Percentiles rank a stretch among this genome's conserved stretches.
These are phyloP conservation scores for Cyprinodon diabolis DNA, from an alignment of 2,797 vertebrate genomes.

Conservation along the genomic window DNA sequence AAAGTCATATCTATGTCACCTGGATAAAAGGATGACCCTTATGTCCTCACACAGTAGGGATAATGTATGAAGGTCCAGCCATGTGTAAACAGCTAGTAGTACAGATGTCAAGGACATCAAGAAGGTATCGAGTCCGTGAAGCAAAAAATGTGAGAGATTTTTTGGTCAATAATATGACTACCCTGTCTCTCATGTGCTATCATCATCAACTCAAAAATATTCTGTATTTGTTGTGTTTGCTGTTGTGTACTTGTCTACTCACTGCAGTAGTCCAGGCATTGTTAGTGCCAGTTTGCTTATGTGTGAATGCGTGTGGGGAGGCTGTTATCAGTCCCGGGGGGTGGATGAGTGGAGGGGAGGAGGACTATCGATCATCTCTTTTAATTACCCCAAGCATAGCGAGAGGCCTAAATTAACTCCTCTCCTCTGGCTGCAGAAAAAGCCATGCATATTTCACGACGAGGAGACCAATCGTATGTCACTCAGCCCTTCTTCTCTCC, in stretches of 20 bases:
- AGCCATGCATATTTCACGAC: conserved; percentile 87
- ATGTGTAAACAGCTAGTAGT: no score
- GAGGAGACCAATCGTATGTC: conserved; percentile 79
- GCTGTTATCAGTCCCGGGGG: conserved; percentile 82
- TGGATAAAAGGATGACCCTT: not conserved
- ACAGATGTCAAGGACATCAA: not conserved
- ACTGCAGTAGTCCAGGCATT: conserved; percentile 29
- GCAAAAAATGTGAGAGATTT: not conserved
- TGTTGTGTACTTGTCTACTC: conserved; percentile 11
- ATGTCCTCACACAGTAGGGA: not conserved
- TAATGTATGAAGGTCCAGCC: no score
- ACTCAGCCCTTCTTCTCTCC: conserved; percentile 77
- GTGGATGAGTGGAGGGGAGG: conserved; percentile 70
- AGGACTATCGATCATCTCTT: conserved; percentile 86
- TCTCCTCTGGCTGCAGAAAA: conserved; percentile 80
- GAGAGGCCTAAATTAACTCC: conserved; percentile 86
- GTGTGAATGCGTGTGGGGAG: conserved; percentile 46
- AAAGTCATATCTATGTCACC: not conserved
- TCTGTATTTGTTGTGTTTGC: conserved; percentile 17
- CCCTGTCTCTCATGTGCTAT: not conserved
- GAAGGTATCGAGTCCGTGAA: no score
- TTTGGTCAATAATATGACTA: not conserved
- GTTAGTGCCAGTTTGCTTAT: conserved; percentile 34
- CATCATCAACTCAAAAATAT: conserved; percentile 1
- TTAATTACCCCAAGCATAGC: conserved; percentile 86